A percentile compares a stretch with the other conserved stretches of the same genome.
Evolutionary conservation across 2,113 vertebrate genomes (phyloP).

Genomic region (Epinephelus lanceolatus): DNA sequence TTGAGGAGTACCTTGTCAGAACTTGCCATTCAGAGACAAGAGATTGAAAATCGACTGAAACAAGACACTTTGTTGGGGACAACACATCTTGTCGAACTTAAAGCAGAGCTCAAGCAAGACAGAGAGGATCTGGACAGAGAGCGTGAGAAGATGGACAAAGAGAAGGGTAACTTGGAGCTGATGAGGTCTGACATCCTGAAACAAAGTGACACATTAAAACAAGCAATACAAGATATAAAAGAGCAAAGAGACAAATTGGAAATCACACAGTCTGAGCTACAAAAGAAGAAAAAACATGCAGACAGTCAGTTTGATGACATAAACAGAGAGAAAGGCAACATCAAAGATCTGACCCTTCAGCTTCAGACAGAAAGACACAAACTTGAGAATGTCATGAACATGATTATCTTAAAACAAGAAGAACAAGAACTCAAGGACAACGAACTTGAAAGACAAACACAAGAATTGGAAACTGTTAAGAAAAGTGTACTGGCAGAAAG

Average conservation of each 20-base stretch:
- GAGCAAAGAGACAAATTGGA: background rate
- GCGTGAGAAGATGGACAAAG: too few species aligned
- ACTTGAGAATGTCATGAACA: background rate
- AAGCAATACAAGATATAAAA: background rate
- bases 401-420: background rate
- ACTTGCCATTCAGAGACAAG: too few species aligned
- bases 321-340: background rate
- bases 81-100: too few species aligned
- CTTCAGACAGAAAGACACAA: constrained; percentile 15
- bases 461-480: background rate
- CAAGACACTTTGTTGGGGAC: too few species aligned
- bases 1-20: too few species aligned
- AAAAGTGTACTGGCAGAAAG: background rate
- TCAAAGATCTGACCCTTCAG: background rate
- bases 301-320: background rate
- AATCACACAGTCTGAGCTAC: background rate
- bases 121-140: too few species aligned
- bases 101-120: too few species aligned
- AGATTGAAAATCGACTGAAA: too few species aligned
- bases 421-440: constrained; percentile 13
- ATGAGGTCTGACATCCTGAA: constrained; percentile 3
- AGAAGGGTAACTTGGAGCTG: too few species aligned
- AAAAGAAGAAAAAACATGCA: background rate
- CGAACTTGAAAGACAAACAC: background rate
- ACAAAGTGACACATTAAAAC: background rate